Conservation (phyloP, 1,140 invertebrate species). For the Popillia japonica region DNA sequence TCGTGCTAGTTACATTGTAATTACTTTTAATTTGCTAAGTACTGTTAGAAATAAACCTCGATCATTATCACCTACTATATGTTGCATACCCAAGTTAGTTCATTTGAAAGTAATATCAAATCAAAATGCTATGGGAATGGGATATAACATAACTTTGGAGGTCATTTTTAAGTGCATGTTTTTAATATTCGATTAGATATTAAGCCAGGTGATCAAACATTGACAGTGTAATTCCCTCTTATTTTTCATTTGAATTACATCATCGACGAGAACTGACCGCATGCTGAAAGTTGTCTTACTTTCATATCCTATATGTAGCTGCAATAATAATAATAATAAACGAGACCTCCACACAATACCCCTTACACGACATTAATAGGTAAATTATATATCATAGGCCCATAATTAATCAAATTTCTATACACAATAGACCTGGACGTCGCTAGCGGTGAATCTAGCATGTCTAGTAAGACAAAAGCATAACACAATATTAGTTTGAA, state of each 20-base stretch:
- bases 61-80: too few species aligned
- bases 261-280: neutral
- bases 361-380: conserved; percentile 12
- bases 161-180: too few species aligned
- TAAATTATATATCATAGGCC: neutral
- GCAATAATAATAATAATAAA: neutral
- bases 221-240: neutral
- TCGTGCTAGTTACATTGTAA: too few species aligned
- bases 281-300: conserved; percentile 18
- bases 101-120: too few species aligned
- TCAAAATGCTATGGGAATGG: too few species aligned
- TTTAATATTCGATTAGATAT: too few species aligned
- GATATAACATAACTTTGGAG: too few species aligned
- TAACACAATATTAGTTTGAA: conserved; percentile 2
- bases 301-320: conserved; percentile 2
- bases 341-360: neutral
- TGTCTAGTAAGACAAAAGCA: neutral
- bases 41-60: too few species aligned
- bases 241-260: conserved; percentile 26
- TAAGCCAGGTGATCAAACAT: too few species aligned
- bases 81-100: too few species aligned
- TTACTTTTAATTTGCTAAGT: too few species aligned
- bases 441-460: conserved; percentile 2
- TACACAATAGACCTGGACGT: conserved; percentile 12
- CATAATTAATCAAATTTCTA: conserved; percentile 23